These are phyloP conservation scores for Oryzias javanicus DNA, from an alignment of 2,113 vertebrate genomes.

Conservation along the genomic window DNA sequence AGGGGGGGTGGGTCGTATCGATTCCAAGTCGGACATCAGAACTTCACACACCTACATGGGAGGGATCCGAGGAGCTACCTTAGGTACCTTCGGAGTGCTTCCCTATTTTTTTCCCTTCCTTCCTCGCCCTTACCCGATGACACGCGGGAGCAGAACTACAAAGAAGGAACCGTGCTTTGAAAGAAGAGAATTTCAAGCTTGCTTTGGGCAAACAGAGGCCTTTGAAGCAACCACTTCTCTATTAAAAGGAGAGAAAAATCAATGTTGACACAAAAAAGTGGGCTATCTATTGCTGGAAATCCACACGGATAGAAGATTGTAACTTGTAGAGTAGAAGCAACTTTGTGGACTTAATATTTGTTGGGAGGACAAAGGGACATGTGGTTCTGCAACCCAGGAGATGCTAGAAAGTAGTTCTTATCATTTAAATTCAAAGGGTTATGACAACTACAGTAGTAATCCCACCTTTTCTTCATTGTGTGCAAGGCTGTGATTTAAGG, in stretches of 20 bases:
- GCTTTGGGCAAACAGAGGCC: conserved; percentile 84
- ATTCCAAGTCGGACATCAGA: conserved; percentile 69
- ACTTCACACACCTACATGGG: conserved; percentile 74
- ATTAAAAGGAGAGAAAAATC: conserved; percentile 84
- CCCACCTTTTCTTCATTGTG: too few relatives aligned
- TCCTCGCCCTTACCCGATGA: conserved; percentile 80
- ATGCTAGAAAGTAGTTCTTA: too few relatives aligned
- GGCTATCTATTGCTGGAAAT: conserved; percentile 61
- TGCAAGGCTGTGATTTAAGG: too few relatives aligned
- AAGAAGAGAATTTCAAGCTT: conserved; percentile 85
- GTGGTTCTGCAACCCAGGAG: not conserved
- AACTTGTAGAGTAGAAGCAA: conserved; percentile 43
- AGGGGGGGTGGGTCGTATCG: conserved; percentile 65
- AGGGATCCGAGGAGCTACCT: conserved; percentile 73
- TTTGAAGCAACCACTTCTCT: conserved; percentile 89
- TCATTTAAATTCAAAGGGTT: too few relatives aligned
- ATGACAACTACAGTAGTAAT: too few relatives aligned
- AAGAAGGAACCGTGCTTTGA: conserved; percentile 84
- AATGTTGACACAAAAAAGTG: conserved; percentile 80
- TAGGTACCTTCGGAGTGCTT: conserved; percentile 86
- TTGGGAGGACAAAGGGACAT: conserved; percentile 2
- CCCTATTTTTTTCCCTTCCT: conserved; percentile 81
- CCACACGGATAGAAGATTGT: conserved; percentile 51
- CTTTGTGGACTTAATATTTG: conserved; percentile 29
- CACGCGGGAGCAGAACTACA: conserved; percentile 82